These are phyloP conservation scores for Adrianichthys oophorus DNA, from an alignment of 2,797 vertebrate species.

Conservation along the genomic window DNA sequence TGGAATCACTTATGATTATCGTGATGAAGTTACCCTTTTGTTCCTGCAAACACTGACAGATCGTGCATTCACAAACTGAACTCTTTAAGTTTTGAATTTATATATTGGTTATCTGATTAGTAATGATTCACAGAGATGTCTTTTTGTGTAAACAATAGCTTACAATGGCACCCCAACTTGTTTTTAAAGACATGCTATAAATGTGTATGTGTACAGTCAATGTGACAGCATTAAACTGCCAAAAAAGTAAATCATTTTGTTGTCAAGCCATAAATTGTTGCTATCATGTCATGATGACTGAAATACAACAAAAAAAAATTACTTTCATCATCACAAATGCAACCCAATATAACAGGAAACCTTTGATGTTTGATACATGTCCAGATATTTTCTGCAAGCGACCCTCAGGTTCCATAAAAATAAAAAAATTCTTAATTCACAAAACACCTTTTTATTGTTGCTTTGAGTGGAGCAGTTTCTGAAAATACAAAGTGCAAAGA, in stretches of 20 bases:
- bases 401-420: no score
- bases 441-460: slow-evolving; percentile 49
- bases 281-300: no score
- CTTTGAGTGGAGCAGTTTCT: slow-evolving; percentile 44
- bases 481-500: slow-evolving; percentile 50
- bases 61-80: slow-evolving; percentile 22
- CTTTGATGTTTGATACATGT: no score
- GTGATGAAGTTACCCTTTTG: slow-evolving; percentile 60
- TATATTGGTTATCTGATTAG: slow-evolving; percentile 13
- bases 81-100: slow-evolving; percentile 21
- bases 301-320: no score
- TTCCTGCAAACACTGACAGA: slow-evolving; percentile 44
- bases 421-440: neutral
- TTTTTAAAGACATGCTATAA: slow-evolving; percentile 18
- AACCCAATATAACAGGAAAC: no score
- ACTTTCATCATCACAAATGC: no score
- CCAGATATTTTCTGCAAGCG: no score
- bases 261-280: no score
- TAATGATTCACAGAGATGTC: no score
- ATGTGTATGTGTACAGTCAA: neutral
- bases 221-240: no score
- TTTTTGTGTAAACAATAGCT: neutral
- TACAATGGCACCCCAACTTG: neutral
- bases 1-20: slow-evolving; percentile 64
- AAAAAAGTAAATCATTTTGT: no score